These are phyloP conservation scores for Blomia tropicalis DNA, from an alignment of 2,888 invertebrate genomes.

Conservation along the genomic window DNA sequence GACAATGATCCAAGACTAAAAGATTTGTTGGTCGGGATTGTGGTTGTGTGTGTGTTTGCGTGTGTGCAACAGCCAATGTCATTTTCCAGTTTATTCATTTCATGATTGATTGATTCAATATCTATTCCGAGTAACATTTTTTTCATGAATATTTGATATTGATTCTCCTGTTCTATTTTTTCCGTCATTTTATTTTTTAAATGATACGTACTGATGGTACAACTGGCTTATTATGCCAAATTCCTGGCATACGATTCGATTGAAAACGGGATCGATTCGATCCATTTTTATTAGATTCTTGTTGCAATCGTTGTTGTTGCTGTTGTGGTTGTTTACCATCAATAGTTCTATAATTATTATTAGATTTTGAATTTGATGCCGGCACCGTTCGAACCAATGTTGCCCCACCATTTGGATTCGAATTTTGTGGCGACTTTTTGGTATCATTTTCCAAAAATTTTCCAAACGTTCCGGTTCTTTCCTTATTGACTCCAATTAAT, in stretches of 20 bases:
- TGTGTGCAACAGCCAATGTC: too few species aligned
- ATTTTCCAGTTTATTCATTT: too few species aligned
- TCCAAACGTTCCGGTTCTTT: background rate
- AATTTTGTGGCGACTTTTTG: background rate
- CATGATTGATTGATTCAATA: too few species aligned
- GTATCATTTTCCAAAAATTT: background rate
- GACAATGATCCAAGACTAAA: too few species aligned
- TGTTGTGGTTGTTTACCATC: background rate
- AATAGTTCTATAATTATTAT: background rate
- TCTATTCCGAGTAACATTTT: too few species aligned
- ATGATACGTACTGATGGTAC: background rate
- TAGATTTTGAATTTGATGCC: background rate
- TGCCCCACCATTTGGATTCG: too few species aligned
- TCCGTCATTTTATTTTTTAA: too few species aligned
- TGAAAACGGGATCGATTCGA: background rate
- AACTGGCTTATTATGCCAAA: background rate
- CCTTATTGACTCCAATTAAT: background rate
- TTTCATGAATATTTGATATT: too few species aligned
- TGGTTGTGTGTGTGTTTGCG: too few species aligned
- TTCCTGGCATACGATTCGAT: background rate
- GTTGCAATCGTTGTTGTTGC: too few species aligned
- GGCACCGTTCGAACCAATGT: background rate
- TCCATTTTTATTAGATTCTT: background rate
- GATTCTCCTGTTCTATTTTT: too few species aligned
- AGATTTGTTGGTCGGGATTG: too few species aligned